Conservation (phyloP, 1,140 invertebrate species). For the Mya arenaria region DNA sequence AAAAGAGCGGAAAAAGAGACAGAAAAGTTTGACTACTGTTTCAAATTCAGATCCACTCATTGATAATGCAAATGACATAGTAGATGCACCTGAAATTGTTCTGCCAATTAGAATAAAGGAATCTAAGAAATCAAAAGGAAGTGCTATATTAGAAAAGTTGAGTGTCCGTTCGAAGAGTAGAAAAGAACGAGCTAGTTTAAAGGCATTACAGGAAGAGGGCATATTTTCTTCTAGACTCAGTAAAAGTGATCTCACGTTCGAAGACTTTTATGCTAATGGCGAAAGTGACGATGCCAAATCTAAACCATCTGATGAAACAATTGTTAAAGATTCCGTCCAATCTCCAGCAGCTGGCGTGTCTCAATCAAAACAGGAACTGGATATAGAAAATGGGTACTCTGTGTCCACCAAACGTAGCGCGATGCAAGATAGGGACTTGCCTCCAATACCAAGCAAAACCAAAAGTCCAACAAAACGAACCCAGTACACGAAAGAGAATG, state of each 20-base stretch:
- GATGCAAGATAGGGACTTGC: conserved; percentile 71
- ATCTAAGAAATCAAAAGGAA: conserved; percentile 70
- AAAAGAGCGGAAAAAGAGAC: conserved; percentile 64
- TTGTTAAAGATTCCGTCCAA: conserved; percentile 1
- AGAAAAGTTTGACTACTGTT: conserved; percentile 21
- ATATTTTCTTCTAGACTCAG: conserved; percentile 74
- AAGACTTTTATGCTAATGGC: conserved; percentile 65
- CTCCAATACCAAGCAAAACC: conserved; percentile 67
- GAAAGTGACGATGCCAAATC: conserved; percentile 56
- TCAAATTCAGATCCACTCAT: not conserved
- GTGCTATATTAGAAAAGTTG: conserved; percentile 71
- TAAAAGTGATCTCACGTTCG: conserved; percentile 71
- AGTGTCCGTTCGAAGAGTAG: conserved; percentile 70
- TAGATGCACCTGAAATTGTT: conserved; percentile 44
- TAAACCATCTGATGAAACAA: not conserved
- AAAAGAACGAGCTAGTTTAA: conserved; percentile 74
- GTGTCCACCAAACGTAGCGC: conserved; percentile 16
- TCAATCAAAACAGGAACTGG: conserved; percentile 20
- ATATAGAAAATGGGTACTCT: conserved; percentile 39
- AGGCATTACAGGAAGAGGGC: conserved; percentile 71
- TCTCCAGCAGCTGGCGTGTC: not conserved
- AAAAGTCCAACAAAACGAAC: conserved; percentile 11
- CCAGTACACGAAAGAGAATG: conserved; percentile 63
- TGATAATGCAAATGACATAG: not conserved
- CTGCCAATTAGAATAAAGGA: conserved; percentile 72